A percentile compares a stretch with the other conserved stretches of the same genome.
phyloP scores from a whole-genome alignment of 1,140 invertebrate genomes.

The Aphidius ervi region DNA sequence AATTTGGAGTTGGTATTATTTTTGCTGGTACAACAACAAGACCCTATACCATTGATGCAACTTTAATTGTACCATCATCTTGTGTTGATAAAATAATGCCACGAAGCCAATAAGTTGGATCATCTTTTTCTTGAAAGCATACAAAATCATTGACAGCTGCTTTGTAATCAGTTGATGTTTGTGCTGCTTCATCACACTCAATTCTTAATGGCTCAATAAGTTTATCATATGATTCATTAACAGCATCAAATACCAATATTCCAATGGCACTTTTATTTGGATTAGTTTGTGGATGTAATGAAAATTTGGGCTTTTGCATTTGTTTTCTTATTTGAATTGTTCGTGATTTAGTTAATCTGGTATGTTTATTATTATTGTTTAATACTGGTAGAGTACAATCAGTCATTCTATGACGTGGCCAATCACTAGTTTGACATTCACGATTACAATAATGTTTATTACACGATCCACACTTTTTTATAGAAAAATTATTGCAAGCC shows the following conservation, averaged over 20 bases:
- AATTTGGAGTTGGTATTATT: too few relatives aligned
- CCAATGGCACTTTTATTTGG: not conserved
- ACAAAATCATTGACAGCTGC: constrained; percentile 31
- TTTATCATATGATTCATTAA: constrained; percentile 5
- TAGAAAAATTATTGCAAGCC: constrained; percentile 29
- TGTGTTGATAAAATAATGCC: not conserved
- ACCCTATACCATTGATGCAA: not conserved
- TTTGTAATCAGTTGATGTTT: constrained; percentile 26
- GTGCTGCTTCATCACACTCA: constrained; percentile 15
- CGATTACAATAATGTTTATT: constrained; percentile 37
- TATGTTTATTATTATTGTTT: too few relatives aligned
- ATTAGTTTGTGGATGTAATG: too few relatives aligned
- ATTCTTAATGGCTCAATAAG: constrained; percentile 24
- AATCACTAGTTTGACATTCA: constrained; percentile 38
- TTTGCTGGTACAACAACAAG: not conserved
- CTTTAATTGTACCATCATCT: not conserved
- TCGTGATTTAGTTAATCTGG: too few relatives aligned
- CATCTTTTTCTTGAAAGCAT: not conserved
- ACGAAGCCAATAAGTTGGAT: not conserved
- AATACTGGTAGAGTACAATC: too few relatives aligned
- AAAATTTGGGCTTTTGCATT: too few relatives aligned
- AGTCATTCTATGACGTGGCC: constrained; percentile 31
- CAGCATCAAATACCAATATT: constrained; percentile 18
- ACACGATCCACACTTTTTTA: constrained; percentile 35
- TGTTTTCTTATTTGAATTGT: too few relatives aligned